A percentile compares a stretch with the other conserved stretches of the same genome.
phyloP scores from a whole-genome alignment of 2,113 vertebrate species.

The Phalacrocorax pelagicus region DNA sequence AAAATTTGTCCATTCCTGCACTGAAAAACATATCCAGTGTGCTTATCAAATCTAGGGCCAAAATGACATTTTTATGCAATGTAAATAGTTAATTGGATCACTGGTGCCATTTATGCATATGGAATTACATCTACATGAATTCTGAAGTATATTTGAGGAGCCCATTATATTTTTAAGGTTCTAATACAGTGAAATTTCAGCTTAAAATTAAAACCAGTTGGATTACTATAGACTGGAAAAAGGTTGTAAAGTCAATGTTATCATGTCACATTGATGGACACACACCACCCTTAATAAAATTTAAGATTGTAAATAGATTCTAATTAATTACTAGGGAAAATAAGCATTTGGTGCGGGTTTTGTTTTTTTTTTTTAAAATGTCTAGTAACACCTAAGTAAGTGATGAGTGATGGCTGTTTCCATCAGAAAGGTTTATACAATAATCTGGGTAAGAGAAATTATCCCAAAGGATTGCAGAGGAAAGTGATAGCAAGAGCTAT shows the following conservation, averaged over 20 bases:
- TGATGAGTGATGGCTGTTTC: background rate
- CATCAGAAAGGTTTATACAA: background rate
- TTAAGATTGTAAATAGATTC: background rate
- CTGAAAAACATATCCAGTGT: background rate
- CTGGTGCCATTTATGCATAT: background rate
- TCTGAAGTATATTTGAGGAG: background rate
- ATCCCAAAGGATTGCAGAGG: background rate
- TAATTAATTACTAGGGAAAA: background rate
- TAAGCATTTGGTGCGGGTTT: background rate
- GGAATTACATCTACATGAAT: background rate
- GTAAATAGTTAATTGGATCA: background rate
- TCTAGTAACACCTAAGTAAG: background rate
- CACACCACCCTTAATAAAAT: background rate
- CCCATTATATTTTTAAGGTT: background rate
- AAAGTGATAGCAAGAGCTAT: background rate
- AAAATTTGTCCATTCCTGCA: background rate
- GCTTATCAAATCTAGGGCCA: background rate
- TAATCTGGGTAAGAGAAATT: background rate
- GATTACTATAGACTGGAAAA: background rate
- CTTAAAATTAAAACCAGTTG: background rate
- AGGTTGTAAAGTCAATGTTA: background rate
- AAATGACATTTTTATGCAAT: background rate
- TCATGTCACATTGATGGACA: background rate
- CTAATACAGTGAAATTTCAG: background rate
- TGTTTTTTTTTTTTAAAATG: background rate